Conservation (phyloP, 1,140 invertebrate genomes). For the Metopolophium dirhodum region DNA sequence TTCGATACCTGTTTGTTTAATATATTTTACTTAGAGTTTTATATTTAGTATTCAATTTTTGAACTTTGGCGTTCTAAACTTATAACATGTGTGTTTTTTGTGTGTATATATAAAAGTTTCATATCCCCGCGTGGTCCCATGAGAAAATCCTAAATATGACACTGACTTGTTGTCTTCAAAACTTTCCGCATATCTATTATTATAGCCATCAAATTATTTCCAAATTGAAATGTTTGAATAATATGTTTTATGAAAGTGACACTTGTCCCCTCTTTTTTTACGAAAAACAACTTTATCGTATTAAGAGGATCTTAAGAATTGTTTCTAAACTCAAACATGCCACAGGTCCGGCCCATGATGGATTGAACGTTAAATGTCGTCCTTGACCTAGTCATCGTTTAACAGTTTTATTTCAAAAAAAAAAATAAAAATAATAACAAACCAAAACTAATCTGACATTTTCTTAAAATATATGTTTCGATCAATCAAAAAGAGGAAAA, state of each 20-base stretch:
- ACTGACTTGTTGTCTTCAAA: neutral
- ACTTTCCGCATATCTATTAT: neutral
- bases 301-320: neutral
- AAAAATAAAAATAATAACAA: neutral
- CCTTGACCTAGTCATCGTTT: neutral
- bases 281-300: neutral
- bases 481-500: conserved; percentile 4
- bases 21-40: neutral
- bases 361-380: conserved; percentile 18
- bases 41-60: neutral
- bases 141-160: neutral
- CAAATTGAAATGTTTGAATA: conserved; percentile 13
- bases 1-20: neutral
- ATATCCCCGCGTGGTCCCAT: neutral
- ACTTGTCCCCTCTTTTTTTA: neutral
- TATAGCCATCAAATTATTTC: conserved; percentile 24
- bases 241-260: conserved; percentile 6
- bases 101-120: neutral
- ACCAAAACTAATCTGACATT: neutral
- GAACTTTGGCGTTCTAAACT: neutral
- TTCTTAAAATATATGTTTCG: neutral
- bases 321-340: conserved; percentile 33
- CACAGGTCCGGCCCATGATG: conserved; percentile 9
- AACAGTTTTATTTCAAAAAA: conserved; percentile 3
- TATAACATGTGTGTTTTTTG: neutral